Base-by-base conservation (phyloP, 2,113 vertebrate genomes). In the Abramis brama region DNA sequence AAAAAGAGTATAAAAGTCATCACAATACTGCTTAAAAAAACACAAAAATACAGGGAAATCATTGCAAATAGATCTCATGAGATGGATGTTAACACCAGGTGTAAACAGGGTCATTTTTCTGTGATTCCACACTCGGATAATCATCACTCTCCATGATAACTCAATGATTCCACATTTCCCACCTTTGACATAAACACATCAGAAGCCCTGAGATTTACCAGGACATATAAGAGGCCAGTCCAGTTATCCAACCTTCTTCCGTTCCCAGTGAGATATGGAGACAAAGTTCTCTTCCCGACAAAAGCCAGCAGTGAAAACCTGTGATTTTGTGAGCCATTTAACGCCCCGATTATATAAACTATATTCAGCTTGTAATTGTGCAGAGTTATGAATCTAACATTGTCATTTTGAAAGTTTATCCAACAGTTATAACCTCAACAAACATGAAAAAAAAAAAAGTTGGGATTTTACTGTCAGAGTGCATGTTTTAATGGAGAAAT, bases 271-370 rank as follows among this genome's bases (percentile, higher is more conserved):
- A n/a, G 52, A 36, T 43, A 74, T 25, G 25, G 30, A 52, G 39
- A 87, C 30, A 55, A 33, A 75, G 66, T 57, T 80, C 47, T 74
- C n/a, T 68, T 83, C 39, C 62, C 10, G 84, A 86, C 80, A 83
- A 86, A 79, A 79, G 62, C 55, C 84, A 86, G 68, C 39, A 52
- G 45, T 81, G 52, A 81, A 81, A 57, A 81, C 59, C 12, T 45
- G 60, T 33, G 74, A 66, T 83, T 66, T 74, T 19, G 82, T 27
- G 70, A 45, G 43, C 52, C 75, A 57, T 74, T 88, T 33, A 45
- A 74, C 55, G 36, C 59, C 39, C 39, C 21, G 23, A 55, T 60
- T 33, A 27, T 47, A 84, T 75, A 75, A 66, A 88, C 47, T 15
- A 15, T 15, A 55, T 30, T 45, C 79, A 57, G 50, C 17, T 60